Percentiles rank a stretch among this genome's conserved stretches.
Conservation (phyloP, 2,797 vertebrate genomes). For the Pangasius larnaudii region DNA sequence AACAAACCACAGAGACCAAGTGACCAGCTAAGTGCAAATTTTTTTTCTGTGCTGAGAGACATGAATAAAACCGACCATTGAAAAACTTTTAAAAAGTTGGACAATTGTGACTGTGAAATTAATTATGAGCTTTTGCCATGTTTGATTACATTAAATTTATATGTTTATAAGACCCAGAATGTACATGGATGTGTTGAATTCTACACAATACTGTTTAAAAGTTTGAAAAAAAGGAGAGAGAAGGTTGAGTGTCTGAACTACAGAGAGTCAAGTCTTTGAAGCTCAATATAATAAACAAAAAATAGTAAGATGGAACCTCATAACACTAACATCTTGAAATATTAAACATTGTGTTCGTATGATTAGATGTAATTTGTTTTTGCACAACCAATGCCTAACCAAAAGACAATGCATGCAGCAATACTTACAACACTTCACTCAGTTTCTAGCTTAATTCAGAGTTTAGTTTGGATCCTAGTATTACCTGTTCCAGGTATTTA, state of each 20-base stretch:
- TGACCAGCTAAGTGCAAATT: constrained; percentile 20
- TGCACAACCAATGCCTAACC: not conserved
- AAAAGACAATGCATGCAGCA: not conserved
- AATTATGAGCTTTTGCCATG: not conserved
- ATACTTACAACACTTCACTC: not conserved
- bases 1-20: not conserved
- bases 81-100: not conserved
- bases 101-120: not conserved
- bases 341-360: not conserved
- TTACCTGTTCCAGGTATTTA: not conserved
- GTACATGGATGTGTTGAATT: not conserved
- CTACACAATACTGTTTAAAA: constrained; percentile 6
- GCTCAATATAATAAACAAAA: not conserved
- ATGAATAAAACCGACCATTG: not conserved
- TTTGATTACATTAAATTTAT: not conserved
- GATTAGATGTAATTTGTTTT: not conserved
- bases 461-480: not conserved
- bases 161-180: not conserved
- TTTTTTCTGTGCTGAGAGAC: not conserved
- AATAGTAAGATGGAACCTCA: too few relatives aligned
- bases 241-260: not conserved
- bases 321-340: not conserved
- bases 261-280: not conserved
- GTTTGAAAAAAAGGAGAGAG: too few relatives aligned
- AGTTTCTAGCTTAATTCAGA: constrained; percentile 1